A percentile compares a stretch with the other conserved stretches of the same genome.
These are phyloP conservation scores for Nannoperca obscura DNA, from an alignment of 2,797 vertebrate genomes.

Conservation along the genomic window DNA sequence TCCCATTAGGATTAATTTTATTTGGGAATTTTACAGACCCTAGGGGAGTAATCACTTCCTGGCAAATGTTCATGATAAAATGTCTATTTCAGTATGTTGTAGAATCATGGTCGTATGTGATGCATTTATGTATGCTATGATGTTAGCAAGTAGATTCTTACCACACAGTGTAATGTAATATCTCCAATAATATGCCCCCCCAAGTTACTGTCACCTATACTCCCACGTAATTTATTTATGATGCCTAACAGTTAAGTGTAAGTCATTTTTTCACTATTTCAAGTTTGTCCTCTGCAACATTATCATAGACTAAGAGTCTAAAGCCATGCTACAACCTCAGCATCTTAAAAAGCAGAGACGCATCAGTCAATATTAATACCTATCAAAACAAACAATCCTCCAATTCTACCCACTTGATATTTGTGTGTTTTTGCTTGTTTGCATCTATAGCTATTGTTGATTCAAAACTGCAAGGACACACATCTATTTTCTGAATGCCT, in stretches of 20 bases:
- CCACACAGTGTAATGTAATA: no score
- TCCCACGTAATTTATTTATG: not conserved
- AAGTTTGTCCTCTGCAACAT: not conserved
- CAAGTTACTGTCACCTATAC: not conserved
- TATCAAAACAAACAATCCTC: conserved; percentile 16
- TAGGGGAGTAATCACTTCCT: not conserved
- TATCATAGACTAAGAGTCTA: no score
- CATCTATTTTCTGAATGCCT: conserved; percentile 30
- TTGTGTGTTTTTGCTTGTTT: conserved; percentile 11
- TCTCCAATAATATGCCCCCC: not conserved
- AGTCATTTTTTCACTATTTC: not conserved
- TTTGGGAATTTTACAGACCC: not conserved
- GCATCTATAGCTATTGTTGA: conserved; percentile 5
- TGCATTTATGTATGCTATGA: not conserved
- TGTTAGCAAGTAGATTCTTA: not conserved
- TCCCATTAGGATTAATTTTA: not conserved
- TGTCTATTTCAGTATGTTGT: not conserved
- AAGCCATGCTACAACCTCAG: no score
- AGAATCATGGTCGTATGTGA: not conserved
- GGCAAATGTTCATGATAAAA: not conserved
- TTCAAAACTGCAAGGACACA: conserved; percentile 14
- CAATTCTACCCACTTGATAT: not conserved
- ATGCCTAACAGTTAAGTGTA: not conserved
- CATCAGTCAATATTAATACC: not conserved
- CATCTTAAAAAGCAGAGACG: conserved; percentile 4